Base-by-base conservation (phyloP, 2,113 vertebrate genomes). In the Upupa epops region DNA sequence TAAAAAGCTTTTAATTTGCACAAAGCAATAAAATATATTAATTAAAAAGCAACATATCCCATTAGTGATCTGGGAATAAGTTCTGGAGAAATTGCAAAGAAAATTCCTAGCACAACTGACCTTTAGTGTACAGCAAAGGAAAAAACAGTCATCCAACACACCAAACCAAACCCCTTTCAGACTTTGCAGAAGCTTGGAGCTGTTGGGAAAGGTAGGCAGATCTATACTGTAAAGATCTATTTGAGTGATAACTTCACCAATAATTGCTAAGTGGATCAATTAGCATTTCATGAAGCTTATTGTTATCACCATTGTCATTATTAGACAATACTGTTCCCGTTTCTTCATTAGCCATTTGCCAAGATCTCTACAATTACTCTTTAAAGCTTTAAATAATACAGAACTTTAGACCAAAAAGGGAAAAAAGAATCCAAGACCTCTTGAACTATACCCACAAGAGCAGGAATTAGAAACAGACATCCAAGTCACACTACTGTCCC, bases 371-470 rank as follows among this genome's bases (percentile, higher is more conserved):
- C 34, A 66, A 37, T 45, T 63, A 65, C 89, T 92, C 75, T 88
- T 94, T 88, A 76, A 83, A 92, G 59, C 55, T 85, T 75, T 83
- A 93, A 88, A 78, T 66, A 82, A 75, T 56, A 74, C 7, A 4
- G 0, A 69, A 76, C 29, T 78, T 88, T 13, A 45, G 28, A 37
- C 3, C 21, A n/a, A 34, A 86, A 36, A 6, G 12, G 26, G 45
- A 84, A 75, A 93, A 69, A 58, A 89, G 49, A 86, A 88, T 68
- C 13, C 8, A 64, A 10, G 26, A 55, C 16, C 12, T 84, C 32
- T 81, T 49, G 25, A 90, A 40, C 68, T 36, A 65, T 2, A 68
- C 5, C 2, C 31, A 54, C 0, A 5, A 74, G 31, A 71, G 55
- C 54, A 61, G 31, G 61, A 86, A 78, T 69, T 58, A 68, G 12